These are phyloP conservation scores for Pseudochaenichthys georgianus DNA, from an alignment of 2,797 vertebrate species.

Conservation along the genomic window DNA sequence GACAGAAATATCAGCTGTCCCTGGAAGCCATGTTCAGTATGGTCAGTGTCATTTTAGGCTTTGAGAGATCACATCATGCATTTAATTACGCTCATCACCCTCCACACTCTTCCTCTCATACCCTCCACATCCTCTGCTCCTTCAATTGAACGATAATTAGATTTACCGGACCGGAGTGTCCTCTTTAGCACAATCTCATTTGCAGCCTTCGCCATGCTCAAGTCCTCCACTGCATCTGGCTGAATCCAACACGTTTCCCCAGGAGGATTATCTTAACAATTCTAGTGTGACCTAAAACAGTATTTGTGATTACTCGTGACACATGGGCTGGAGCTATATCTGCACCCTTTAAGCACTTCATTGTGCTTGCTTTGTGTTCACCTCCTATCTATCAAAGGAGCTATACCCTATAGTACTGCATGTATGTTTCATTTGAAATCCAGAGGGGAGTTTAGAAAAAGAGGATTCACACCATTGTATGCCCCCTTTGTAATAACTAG, in stretches of 20 bases:
- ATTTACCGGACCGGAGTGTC: conserved; percentile 53
- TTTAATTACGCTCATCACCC: conserved; percentile 49
- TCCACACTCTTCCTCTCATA: conserved; percentile 18
- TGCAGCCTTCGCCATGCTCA: conserved; percentile 19
- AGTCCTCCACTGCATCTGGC: conserved; percentile 19
- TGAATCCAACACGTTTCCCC: conserved; percentile 22
- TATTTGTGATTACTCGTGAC: conserved; percentile 32
- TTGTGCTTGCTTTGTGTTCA: conserved; percentile 30
- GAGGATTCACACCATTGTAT: neutral
- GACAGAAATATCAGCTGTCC: conserved; percentile 27
- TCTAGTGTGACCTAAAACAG: conserved; percentile 10
- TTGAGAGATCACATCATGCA: conserved; percentile 38
- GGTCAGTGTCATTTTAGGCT: conserved; percentile 49
- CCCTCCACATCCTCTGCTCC: conserved; percentile 13
- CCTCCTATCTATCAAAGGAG: neutral
- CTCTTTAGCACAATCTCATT: conserved; percentile 43
- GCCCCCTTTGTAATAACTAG: neutral
- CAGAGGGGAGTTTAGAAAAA: conserved; percentile 17
- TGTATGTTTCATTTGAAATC: conserved; percentile 21
- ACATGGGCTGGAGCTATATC: neutral
- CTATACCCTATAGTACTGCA: no score
- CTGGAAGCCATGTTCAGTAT: conserved; percentile 34
- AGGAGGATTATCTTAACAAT: neutral
- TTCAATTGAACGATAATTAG: conserved; percentile 39
- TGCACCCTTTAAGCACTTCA: conserved; percentile 5